Percentiles rank a stretch among this genome's conserved stretches.
phyloP scores from a whole-genome alignment of 2,113 vertebrate species.

The Melanerpes aurifrons region DNA sequence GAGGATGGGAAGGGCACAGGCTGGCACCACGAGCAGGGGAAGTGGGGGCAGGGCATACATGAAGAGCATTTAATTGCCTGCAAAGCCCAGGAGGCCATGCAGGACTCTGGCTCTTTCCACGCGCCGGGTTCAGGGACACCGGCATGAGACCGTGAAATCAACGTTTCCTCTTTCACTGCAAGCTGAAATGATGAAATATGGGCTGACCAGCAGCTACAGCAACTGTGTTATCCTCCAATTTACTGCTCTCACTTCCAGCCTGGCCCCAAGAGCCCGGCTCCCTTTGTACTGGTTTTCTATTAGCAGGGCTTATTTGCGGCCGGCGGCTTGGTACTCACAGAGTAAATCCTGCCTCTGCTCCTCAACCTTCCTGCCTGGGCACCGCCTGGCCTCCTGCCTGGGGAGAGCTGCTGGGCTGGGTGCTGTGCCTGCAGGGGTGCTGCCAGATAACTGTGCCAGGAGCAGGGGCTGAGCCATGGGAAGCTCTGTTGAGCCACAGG shows the following conservation, averaged over 20 bases:
- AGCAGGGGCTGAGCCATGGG: background rate
- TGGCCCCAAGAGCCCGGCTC: background rate
- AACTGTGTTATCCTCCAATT: slow-evolving; percentile 32
- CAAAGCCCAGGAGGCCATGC: background rate
- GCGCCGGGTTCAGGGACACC: background rate
- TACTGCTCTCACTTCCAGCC: slow-evolving; percentile 40
- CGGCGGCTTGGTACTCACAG: background rate
- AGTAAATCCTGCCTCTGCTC: background rate
- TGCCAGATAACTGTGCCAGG: background rate
- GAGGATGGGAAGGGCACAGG: rapidly evolving
- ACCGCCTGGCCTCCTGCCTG: rapidly evolving
- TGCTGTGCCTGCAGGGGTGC: rapidly evolving
- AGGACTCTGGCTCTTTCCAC: background rate
- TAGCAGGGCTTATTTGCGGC: slow-evolving; percentile 7
- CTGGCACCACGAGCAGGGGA: background rate
- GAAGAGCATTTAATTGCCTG: slow-evolving; percentile 5
- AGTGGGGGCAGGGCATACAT: background rate
- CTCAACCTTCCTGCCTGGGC: background rate
- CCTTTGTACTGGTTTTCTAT: slow-evolving; percentile 4
- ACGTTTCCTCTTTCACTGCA: slow-evolving; percentile 7
- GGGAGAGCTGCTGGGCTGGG: background rate
- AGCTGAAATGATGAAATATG: background rate
- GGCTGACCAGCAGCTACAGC: slow-evolving; percentile 1
- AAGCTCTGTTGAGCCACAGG: background rate
- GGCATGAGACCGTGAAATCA: background rate